Percentiles rank a stretch among this genome's conserved stretches.
Conservation (phyloP, 2,113 vertebrate species). For the Maylandia zebra region DNA sequence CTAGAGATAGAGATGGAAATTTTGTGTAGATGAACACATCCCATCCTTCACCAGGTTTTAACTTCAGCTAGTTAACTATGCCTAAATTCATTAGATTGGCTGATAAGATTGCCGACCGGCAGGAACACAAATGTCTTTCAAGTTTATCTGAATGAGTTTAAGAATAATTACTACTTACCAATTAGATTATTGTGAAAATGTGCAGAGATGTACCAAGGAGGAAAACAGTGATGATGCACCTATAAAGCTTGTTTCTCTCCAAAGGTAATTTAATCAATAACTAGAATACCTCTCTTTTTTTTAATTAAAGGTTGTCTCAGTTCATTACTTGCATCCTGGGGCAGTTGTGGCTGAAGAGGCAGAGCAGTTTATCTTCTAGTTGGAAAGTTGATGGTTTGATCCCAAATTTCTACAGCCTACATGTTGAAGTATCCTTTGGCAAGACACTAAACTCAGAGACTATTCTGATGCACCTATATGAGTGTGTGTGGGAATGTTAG, state of each 20-base stretch:
- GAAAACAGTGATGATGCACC: not conserved
- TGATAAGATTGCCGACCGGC: not conserved
- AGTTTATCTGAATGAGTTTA: not conserved
- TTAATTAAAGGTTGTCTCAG: not conserved
- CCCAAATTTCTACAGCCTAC: not conserved
- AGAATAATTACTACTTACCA: not conserved
- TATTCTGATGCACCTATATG: not conserved
- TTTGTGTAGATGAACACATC: not conserved
- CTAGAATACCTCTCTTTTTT: not conserved
- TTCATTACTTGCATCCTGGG: not conserved
- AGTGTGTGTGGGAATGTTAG: not conserved
- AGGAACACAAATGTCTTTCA: not conserved
- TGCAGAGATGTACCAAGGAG: not conserved
- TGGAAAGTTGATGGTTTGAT: not conserved
- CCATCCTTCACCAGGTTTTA: not conserved
- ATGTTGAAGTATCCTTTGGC: not conserved
- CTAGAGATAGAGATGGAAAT: not conserved
- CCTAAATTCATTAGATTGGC: not conserved
- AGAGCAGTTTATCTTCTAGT: not conserved
- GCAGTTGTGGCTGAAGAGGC: not conserved
- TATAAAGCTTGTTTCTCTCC: not conserved
- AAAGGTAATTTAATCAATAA: not conserved
- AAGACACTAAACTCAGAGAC: not conserved
- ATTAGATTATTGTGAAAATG: not conserved
- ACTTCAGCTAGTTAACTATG: not conserved